A percentile compares a stretch with the other conserved stretches of the same genome.
phyloP scores from a whole-genome alignment of 1,140 invertebrate species.

The Drosophila repletoides region DNA sequence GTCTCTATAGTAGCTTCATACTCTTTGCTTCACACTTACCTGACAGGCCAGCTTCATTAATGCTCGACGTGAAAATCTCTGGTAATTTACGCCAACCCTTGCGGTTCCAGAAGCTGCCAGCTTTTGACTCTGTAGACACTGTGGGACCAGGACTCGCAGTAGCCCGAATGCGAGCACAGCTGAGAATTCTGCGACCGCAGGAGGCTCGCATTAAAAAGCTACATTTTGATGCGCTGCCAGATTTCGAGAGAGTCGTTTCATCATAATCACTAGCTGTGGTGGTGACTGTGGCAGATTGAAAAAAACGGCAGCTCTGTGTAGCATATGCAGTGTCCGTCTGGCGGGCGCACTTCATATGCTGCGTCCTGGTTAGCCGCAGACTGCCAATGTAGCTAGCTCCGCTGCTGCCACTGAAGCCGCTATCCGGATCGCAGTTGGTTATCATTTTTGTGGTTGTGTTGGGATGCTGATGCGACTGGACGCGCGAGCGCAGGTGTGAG shows the following conservation, averaged over 20 bases:
- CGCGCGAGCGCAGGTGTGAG: constrained; percentile 15
- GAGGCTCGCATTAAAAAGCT: constrained; percentile 70
- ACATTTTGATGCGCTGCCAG: constrained; percentile 1
- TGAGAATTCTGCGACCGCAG: constrained; percentile 65
- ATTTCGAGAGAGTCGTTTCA: constrained; percentile 7
- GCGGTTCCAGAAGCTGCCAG: constrained; percentile 87
- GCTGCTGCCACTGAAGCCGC: constrained; percentile 90
- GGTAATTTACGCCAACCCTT: constrained; percentile 90
- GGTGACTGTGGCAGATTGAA: constrained; percentile 49
- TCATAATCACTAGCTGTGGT: constrained; percentile 40
- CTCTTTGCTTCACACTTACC: too few relatives aligned
- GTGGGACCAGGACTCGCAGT: constrained; percentile 77
- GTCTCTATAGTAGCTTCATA: too few relatives aligned
- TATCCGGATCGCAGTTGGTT: constrained; percentile 86
- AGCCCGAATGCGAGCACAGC: constrained; percentile 71
- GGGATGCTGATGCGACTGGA: constrained; percentile 83
- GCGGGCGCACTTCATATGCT: constrained; percentile 76
- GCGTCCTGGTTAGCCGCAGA: constrained; percentile 84
- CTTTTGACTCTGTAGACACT: constrained; percentile 68
- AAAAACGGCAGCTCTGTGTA: constrained; percentile 69
- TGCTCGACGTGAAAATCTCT: constrained; percentile 87
- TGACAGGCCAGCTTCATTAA: constrained; percentile 85
- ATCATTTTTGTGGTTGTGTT: constrained; percentile 1
- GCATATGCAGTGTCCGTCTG: constrained; percentile 52
- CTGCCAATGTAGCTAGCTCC: constrained; percentile 89